Base-by-base conservation (phyloP, 2,113 vertebrate species). In the Phainopepla nitens region DNA sequence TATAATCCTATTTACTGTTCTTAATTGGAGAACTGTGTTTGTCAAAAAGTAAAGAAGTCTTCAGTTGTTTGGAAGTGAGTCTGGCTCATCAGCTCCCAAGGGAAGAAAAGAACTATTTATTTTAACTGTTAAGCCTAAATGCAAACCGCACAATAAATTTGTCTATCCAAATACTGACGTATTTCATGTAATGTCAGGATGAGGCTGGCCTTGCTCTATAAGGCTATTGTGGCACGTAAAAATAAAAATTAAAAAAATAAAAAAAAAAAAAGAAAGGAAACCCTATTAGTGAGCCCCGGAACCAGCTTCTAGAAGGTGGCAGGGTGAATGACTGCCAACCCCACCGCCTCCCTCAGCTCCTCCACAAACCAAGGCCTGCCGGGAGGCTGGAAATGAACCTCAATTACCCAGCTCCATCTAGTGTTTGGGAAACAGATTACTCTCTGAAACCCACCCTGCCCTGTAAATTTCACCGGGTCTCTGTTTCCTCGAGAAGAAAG, bases 71-170 rank as follows among this genome's bases (percentile, higher is more conserved):
- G 96, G 94, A 94, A 97, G 88, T 79, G 82, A 96, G 95, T 94
- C 94, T 98, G 97, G 97, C 97, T 97, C 98, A 94, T 97, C 97
- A 96, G 83, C 93, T 97, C 87, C 97, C 70, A 53, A 89, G 85
- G 94, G 97, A 98, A 98, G 95, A 98, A 97, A 98, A 97, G 97
- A 94, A 96, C 97, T 98, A 97, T 98, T 98, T 98, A 97, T 98
- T 98, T 98, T 97, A 96, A 95, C 97, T 29, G 73, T 94, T 97
- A 97, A 98, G 97, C 94, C 96, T 89, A 97, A 98, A 97, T 89
- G 87, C 97, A 98, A 98, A 97, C 69, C 4, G 7, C 97, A 98
- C 96, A 98, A 96, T 96, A 96, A 98, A 98, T 96, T 97, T 96
- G 97, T 96, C 98, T 98, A 92, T 97, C 95, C 97, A 94, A 97